Evolutionary conservation across 2,888 invertebrate species (phyloP), one percentile per base, ranked within the genome.

Genomic region (Incurvaria masculella): DNA sequence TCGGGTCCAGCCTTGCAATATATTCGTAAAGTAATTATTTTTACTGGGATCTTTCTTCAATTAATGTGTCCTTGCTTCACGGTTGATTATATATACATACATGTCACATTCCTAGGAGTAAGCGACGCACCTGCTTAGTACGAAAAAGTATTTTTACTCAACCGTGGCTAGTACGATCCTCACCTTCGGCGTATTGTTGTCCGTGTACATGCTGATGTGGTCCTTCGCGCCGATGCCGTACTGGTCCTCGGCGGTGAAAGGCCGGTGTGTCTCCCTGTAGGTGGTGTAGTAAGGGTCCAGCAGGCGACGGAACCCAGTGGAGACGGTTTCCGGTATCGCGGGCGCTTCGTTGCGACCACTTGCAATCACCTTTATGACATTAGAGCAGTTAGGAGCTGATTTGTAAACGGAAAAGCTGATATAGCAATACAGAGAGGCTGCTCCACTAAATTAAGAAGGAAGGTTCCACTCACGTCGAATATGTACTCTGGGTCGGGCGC

Each of bases 171-270:
- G 27, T 27, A 27, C 14, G 27, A 27, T 11, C n/a, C n/a, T 38
- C n/a, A 72, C 75, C 62, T 65, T 75, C 2, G 75, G 75, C 14
- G 59, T 54, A 52, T 68, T 61, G 42, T 61, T 63, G 54, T 72
- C 75, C 0, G 76, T 65, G 49, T 75, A 78, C 42, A 66, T 67
- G 2, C 76, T 78, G 27, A 79, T 72, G 2, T 75, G 76, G 46
- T 79, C 78, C 49, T 75, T 76, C 2, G 70, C 69, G 1, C 65
- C 73, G 21, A 76, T 68, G 0, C 69, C 70, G 48, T 69, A 69
- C 52, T 71, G 72, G 16, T 76, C 75, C 16, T 69, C 69, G 3
- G 58, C 45, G 3, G 70, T 62, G 46, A 72, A 76, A 0, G 69
- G 71, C 38, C 62, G 66, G 50, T 74, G 65, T 41, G 55, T 60